phyloP scores from a whole-genome alignment of 2,797 vertebrate genomes.

The Tragopan temminckii region DNA sequence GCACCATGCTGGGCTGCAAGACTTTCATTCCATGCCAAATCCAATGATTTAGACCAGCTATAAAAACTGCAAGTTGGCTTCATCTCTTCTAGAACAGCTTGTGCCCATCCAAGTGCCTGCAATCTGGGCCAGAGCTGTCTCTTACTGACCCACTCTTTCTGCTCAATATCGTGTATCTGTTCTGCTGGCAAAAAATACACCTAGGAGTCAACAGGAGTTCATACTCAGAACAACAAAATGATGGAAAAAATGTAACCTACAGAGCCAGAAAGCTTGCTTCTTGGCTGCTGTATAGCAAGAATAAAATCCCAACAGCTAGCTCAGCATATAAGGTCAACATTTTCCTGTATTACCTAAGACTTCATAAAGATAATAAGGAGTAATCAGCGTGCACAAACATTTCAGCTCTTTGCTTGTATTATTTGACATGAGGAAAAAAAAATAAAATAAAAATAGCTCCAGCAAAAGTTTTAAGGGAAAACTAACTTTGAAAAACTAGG shows the following conservation, averaged over 20 bases:
- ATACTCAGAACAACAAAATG: background rate
- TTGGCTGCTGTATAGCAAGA: background rate
- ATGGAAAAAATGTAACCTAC: background rate
- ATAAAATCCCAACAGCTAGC: background rate
- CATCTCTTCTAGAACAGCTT: background rate
- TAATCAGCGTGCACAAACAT: background rate
- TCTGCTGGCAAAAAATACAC: conserved; percentile 21
- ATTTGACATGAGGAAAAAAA: background rate
- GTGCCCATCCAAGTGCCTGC: background rate
- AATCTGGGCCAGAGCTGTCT: background rate
- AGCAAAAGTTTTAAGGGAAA: conserved; percentile 9
- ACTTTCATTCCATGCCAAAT: background rate
- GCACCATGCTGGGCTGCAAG: background rate
- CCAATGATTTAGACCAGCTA: background rate
- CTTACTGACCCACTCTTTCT: background rate
- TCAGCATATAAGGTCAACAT: background rate
- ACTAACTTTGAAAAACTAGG: background rate
- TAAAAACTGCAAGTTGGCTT: background rate
- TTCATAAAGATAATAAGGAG: background rate
- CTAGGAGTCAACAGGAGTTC: background rate
- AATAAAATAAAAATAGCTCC: background rate
- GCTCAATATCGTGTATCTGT: background rate
- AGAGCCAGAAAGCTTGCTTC: background rate
- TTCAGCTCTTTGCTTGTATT: accelerated
- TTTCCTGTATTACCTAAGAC: background rate